A percentile compares a stretch with the other conserved stretches of the same genome.
Evolutionary conservation across 1,140 invertebrate genomes (phyloP).

Genomic region (Scylla paramamosain): DNA sequence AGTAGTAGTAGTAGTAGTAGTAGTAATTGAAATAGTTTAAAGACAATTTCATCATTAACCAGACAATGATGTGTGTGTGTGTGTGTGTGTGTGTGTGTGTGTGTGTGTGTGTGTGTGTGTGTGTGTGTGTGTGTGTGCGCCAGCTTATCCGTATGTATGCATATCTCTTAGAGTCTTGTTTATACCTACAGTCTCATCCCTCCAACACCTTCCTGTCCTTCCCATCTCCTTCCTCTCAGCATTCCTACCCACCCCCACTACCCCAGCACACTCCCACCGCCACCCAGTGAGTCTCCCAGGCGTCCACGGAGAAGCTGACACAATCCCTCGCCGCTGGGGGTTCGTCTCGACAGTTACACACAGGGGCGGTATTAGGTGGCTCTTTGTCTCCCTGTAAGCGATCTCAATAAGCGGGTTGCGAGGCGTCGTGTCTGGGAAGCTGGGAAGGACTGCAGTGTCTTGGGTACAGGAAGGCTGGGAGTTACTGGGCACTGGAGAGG

Average conservation of each 20-base stretch:
- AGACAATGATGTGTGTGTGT: background rate
- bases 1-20: background rate
- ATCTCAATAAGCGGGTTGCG: conserved; percentile 36
- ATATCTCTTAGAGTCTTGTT: too few relatives aligned
- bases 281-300: background rate
- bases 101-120: too few relatives aligned
- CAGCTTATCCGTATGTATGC: too few relatives aligned
- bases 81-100: too few relatives aligned
- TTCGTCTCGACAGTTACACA: background rate
- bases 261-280: background rate
- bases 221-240: background rate
- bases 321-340: conserved; percentile 41
- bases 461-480: background rate
- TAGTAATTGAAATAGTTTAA: background rate
- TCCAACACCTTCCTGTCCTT: background rate
- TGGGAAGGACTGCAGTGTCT: background rate
- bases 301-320: background rate
- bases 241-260: background rate
- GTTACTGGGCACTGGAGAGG: background rate
- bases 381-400: conserved; percentile 51
- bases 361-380: background rate
- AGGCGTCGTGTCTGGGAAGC: background rate
- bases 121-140: too few relatives aligned
- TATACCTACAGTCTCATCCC: background rate
- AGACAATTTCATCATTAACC: background rate